A percentile compares a stretch with the other conserved stretches of the same genome.
phyloP scores from a whole-genome alignment of 2,888 invertebrate species.

The Diabrotica balteata region DNA sequence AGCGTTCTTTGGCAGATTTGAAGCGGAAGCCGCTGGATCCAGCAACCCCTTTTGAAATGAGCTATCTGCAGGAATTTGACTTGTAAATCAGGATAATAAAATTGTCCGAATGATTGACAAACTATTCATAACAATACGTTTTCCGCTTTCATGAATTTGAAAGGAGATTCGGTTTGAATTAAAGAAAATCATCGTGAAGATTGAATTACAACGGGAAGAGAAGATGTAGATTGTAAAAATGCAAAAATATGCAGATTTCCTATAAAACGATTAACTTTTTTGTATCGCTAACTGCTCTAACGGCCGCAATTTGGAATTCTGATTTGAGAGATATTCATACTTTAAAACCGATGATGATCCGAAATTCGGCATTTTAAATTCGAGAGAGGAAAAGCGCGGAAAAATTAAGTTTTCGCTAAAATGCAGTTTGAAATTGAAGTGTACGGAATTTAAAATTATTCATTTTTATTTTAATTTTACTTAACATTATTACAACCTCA shows the following conservation, averaged over 20 bases:
- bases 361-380: too few relatives aligned
- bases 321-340: conserved; percentile 6
- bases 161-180: conserved; percentile 17
- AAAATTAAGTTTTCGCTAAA: too few relatives aligned
- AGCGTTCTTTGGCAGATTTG: neutral
- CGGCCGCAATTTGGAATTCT: conserved; percentile 10
- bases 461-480: too few relatives aligned
- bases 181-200: conserved; percentile 21
- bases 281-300: conserved; percentile 12
- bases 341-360: neutral
- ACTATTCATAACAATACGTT: conserved; percentile 31
- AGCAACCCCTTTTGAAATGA: conserved; percentile 17
- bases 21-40: neutral
- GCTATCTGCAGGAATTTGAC: conserved; percentile 23
- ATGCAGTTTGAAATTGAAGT: too few relatives aligned
- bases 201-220: conserved; percentile 12
- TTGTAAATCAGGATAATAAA: conserved; percentile 27
- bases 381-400: too few relatives aligned
- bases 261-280: conserved; percentile 22
- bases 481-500: too few relatives aligned
- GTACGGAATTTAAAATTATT: too few relatives aligned
- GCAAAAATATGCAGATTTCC: conserved; percentile 18
- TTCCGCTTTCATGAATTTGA: conserved; percentile 25
- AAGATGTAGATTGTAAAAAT: conserved; percentile 19
- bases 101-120: conserved; percentile 27